Evolutionary conservation across 30 jellyfish, hydroid and myxozoan species (phyloP), one percentile per base, ranked within the genome.

Genomic region (Cassiopea xamachana): DNA sequence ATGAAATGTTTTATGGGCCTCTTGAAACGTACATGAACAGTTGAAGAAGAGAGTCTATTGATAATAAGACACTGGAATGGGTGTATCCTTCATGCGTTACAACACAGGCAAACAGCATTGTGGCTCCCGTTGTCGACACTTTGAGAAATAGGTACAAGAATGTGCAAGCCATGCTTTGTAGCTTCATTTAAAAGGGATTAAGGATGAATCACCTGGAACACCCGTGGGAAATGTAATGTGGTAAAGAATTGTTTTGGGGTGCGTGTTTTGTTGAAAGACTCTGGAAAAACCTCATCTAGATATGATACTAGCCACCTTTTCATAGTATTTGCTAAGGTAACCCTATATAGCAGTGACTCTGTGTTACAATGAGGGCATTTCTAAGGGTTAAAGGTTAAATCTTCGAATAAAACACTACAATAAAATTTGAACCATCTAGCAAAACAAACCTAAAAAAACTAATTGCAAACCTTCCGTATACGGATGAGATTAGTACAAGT

Each of bases 51-150:
- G 50, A 15, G 76, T 43, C 87, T 44, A 2, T 78, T 78, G 55
- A 78, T 7, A 39, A 16, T 44, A 16, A 48, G 87, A 70, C 87
- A 78, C 50, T 48, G 73, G 76, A 50, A 78, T 27, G 87, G 60
- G 27, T 48, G 8, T 43, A 17, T 1, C 51, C 50, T 48, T 39
- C 49, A 78, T 15, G 48, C 43, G 50, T 13, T 14, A 1, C 51
- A 51, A 48, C 87, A 78, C 59, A 44, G 15, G 46, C 50, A 8
- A 50, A 60, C 87, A 71, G 43, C 17, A 47, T 6, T 55, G 49
- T 15, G 74, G 18, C 51, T 60, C 87, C 87, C 45, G 75, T 50
- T 59, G 51, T 48, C 87, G 74, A 78, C 87, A 78, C 75, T 46
- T 48, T 14, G 76, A 60, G 74, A 17, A 51, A 3, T 48, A 8